phyloP scores from a whole-genome alignment of 2,113 vertebrate species.

The Butorides virescens region DNA sequence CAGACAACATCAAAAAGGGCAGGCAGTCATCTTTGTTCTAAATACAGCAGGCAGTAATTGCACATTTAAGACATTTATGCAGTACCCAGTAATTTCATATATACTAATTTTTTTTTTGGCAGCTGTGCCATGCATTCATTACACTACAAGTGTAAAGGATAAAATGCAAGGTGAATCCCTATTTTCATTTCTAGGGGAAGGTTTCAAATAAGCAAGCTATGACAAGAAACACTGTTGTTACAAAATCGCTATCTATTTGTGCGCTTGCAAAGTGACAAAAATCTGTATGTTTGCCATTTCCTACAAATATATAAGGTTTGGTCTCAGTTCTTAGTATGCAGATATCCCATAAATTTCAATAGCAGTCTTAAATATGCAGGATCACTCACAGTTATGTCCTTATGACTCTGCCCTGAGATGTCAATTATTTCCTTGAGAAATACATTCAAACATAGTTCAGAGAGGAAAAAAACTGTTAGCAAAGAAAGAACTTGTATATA shows the following conservation, averaged over 20 bases:
- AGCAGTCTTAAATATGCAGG: neutral
- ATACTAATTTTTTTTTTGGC: constrained; percentile 56
- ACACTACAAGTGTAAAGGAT: constrained; percentile 37
- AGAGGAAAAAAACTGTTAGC: neutral
- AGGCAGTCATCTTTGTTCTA: constrained; percentile 65
- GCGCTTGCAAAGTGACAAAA: neutral
- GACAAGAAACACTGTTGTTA: neutral
- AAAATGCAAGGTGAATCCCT: constrained; percentile 15
- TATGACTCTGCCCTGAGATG: constrained; percentile 21
- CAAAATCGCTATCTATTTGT: neutral
- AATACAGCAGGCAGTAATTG: constrained; percentile 63
- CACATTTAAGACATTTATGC: constrained; percentile 58
- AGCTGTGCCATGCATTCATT: constrained; percentile 56
- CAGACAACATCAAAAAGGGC: constrained; percentile 54
- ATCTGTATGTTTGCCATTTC: neutral
- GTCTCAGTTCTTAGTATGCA: neutral
- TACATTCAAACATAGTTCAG: neutral
- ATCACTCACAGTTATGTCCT: neutral
- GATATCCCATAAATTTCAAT: neutral
- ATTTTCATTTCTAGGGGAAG: neutral
- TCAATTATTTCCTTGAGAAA: constrained; percentile 37
- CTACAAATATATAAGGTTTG: neutral
- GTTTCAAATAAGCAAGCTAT: constrained; percentile 45
- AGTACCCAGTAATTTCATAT: constrained; percentile 60
- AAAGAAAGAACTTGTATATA: neutral